Conservation (phyloP, 2,888 invertebrate species). For the Dermolepida albohirtum region DNA sequence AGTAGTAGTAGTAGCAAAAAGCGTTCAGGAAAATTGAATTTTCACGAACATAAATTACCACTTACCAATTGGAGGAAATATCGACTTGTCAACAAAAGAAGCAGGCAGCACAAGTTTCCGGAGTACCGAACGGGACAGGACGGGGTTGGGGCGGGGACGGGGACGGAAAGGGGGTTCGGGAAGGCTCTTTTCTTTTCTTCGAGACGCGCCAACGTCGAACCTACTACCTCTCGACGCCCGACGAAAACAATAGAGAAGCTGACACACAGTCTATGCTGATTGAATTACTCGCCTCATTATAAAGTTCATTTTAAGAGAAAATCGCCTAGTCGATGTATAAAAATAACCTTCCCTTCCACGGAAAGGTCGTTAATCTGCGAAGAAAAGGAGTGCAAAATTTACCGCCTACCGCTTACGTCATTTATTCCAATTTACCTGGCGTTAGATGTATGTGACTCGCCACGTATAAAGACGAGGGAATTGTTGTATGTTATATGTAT, state of each 20-base stretch:
- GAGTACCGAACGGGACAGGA: too few species aligned
- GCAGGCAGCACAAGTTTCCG: slow-evolving; percentile 9
- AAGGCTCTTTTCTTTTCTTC: too few species aligned
- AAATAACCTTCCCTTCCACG: neutral
- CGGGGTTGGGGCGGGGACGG: too few species aligned
- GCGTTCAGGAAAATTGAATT: slow-evolving; percentile 37
- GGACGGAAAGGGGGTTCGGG: too few species aligned
- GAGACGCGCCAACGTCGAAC: too few species aligned
- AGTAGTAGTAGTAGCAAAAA: slow-evolving; percentile 3
- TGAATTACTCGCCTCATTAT: slow-evolving; percentile 29
- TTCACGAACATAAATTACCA: slow-evolving; percentile 39
- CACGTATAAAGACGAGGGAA: too few species aligned
- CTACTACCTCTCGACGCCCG: neutral
- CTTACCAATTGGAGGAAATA: slow-evolving; percentile 37
- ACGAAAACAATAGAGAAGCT: slow-evolving; percentile 24
- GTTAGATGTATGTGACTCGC: too few species aligned
- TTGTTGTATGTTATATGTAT: slow-evolving; percentile 25
- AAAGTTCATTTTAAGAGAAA: slow-evolving; percentile 14
- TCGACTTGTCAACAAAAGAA: slow-evolving; percentile 39
- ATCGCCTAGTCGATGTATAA: neutral
- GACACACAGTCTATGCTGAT: slow-evolving; percentile 16
- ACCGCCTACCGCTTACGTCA: too few species aligned
- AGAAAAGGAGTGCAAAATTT: too few species aligned
- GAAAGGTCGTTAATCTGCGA: neutral
- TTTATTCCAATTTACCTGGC: too few species aligned